Conservation (phyloP, 2,888 invertebrate genomes). For the Orchesellides sinensis region DNA sequence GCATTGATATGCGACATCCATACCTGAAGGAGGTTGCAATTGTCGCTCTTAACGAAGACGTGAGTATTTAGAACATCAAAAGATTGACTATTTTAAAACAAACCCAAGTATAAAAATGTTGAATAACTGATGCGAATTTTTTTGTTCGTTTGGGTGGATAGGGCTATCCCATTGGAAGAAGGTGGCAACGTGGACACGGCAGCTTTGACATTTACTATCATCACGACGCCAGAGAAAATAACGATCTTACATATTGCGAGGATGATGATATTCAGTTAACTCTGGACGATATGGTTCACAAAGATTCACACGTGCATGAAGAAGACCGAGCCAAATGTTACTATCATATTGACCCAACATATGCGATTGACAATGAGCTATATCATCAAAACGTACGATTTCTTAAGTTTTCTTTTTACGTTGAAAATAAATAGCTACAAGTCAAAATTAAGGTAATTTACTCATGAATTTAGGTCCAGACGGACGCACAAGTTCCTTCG, state of each 20-base stretch:
- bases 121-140: background rate
- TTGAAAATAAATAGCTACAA: background rate
- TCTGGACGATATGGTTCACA: background rate
- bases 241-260: background rate
- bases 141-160: background rate
- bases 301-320: background rate
- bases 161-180: constrained; percentile 15
- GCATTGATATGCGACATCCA: no score
- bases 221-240: background rate
- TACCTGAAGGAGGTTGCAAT: constrained; percentile 4
- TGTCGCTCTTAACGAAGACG: constrained; percentile 12
- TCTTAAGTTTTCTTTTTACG: background rate
- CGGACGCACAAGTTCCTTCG: no score
- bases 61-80: background rate
- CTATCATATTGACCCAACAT: background rate
- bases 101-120: no score
- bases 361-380: background rate
- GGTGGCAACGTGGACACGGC: background rate
- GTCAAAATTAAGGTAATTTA: background rate
- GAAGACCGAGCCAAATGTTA: background rate
- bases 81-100: no score
- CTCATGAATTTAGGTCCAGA: no score
- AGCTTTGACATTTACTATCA: constrained; percentile 7
- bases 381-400: background rate
- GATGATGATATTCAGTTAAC: constrained; percentile 2